phyloP scores from a whole-genome alignment of 2,888 invertebrate species.

The Tiliacea aurago region DNA sequence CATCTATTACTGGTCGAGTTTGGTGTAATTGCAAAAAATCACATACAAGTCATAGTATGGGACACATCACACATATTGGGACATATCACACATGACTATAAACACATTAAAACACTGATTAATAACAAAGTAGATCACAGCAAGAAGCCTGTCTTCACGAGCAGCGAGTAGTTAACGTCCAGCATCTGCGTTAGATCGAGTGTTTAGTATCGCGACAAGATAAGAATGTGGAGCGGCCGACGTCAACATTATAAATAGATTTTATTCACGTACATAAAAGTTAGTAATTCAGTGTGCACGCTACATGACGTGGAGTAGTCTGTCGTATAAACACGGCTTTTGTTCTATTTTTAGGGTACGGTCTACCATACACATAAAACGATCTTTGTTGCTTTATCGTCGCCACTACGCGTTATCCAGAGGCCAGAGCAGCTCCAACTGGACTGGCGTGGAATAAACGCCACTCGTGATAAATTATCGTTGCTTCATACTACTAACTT shows the following conservation, averaged over 20 bases:
- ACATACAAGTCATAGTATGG: conserved; percentile 15
- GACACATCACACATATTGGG: too few relatives aligned
- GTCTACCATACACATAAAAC: conserved; percentile 69
- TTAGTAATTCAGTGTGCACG: conserved; percentile 79
- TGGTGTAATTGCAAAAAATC: background rate
- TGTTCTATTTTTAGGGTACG: conserved; percentile 74
- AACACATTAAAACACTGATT: conserved; percentile 50
- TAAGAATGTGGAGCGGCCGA: conserved; percentile 87
- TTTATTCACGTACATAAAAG: conserved; percentile 84
- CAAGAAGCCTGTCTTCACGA: conserved; percentile 60
- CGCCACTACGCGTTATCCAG: conserved; percentile 60
- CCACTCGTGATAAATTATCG: conserved; percentile 45
- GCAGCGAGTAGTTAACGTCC: conserved; percentile 58
- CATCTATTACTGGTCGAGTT: conserved; percentile 2
- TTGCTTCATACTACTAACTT: conserved; percentile 43
- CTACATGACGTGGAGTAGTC: conserved; percentile 77
- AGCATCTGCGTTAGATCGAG: conserved; percentile 81
- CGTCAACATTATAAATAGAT: conserved; percentile 89
- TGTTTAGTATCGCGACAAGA: conserved; percentile 79
- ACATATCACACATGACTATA: too few relatives aligned
- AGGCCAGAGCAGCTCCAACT: conserved; percentile 47
- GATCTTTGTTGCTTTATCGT: conserved; percentile 69
- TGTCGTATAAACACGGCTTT: conserved; percentile 75
- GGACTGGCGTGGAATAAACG: conserved; percentile 49
- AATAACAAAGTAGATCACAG: conserved; percentile 50